Conservation (phyloP, 2,113 vertebrate species). For the Nesospiza acunhae region DNA sequence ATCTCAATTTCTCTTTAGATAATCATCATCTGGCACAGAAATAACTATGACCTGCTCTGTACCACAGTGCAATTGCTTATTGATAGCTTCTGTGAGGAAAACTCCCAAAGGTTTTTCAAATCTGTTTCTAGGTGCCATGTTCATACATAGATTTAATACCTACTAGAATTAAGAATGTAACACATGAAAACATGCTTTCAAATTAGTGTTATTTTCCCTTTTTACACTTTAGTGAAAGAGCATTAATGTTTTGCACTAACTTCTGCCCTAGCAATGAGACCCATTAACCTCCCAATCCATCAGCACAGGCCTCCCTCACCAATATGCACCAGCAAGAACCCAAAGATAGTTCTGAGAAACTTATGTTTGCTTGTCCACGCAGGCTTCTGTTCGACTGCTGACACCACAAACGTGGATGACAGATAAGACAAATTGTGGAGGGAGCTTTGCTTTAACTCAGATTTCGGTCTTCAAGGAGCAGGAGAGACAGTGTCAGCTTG, state of each 20-base stretch:
- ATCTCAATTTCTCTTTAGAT: background rate
- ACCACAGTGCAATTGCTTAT: background rate
- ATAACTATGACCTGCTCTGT: background rate
- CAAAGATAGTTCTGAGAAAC: background rate
- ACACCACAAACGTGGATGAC: background rate
- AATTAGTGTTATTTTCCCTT: background rate
- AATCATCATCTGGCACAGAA: background rate
- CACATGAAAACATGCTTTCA: background rate
- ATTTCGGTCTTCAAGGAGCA: background rate
- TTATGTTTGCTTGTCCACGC: accelerated
- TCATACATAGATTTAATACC: background rate
- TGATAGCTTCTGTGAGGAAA: background rate
- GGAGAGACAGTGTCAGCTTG: background rate
- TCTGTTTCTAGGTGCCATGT: background rate
- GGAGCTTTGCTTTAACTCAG: background rate
- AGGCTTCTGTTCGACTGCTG: background rate
- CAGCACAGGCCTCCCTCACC: background rate
- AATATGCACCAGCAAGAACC: background rate
- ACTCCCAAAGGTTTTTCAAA: background rate
- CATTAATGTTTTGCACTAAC: background rate
- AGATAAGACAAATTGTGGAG: background rate
- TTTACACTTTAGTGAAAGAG: background rate
- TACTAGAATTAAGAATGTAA: background rate
- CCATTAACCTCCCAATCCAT: background rate
- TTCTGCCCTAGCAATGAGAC: background rate